These are phyloP conservation scores for Takifugu rubripes DNA, from an alignment of 2,797 vertebrate species.

Conservation along the genomic window DNA sequence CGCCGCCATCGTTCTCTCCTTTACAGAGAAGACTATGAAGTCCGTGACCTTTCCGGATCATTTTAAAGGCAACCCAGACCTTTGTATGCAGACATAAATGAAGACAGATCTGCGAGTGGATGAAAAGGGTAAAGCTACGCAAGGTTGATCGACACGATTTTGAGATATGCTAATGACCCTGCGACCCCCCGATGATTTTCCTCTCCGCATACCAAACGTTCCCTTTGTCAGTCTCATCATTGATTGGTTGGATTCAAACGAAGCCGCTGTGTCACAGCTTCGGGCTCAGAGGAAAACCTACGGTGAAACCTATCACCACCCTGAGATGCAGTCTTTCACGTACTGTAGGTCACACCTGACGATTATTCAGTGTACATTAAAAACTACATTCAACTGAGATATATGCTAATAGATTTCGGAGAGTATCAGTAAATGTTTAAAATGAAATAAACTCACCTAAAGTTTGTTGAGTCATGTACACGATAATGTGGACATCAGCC, in stretches of 20 bases:
- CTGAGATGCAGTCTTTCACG: constrained; percentile 24
- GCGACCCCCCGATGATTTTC: constrained; percentile 60
- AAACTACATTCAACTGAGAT: constrained; percentile 6
- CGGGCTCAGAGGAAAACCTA: constrained; percentile 19
- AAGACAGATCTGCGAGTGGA: constrained; percentile 75
- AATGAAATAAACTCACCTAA: constrained; percentile 79
- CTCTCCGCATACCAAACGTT: constrained; percentile 62
- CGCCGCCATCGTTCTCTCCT: constrained; percentile 49
- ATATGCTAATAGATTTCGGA: background rate
- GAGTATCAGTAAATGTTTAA: background rate
- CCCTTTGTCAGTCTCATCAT: constrained; percentile 65
- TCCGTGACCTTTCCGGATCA: constrained; percentile 77
- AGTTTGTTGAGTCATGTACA: constrained; percentile 91
- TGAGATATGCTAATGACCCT: constrained; percentile 69
- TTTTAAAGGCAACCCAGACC: constrained; percentile 77
- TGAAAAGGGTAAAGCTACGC: constrained; percentile 78
- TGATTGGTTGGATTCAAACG: constrained; percentile 57
- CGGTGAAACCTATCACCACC: constrained; percentile 39
- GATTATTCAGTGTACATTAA: constrained; percentile 6
- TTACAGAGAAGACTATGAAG: constrained; percentile 68
- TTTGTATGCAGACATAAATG: constrained; percentile 77
- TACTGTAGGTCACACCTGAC: constrained; percentile 14
- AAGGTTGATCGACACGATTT: constrained; percentile 69
- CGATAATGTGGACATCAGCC: constrained; percentile 83
- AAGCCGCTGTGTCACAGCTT: constrained; percentile 38